Evolutionary conservation across 2,888 invertebrate genomes (phyloP), one percentile per base, ranked within the genome.

Genomic region (Cryptocheilus praepositus): DNA sequence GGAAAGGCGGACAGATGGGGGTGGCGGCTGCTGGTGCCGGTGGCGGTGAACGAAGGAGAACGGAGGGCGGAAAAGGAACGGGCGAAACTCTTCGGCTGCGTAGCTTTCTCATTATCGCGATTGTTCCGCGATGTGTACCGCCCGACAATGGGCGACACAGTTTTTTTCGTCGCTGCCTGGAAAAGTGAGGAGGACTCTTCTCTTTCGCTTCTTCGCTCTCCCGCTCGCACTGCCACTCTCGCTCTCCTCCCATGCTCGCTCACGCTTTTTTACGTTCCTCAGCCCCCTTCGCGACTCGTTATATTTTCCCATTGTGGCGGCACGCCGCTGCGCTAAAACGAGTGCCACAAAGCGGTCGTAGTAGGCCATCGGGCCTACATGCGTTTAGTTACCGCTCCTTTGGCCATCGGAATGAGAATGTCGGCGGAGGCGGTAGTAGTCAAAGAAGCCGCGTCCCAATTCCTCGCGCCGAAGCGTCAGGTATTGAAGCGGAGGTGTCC

Each of bases 91-190:
- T 83, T 84, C 77, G 79, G 74, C 80, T 83, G 83, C 84, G 85
- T 84, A 81, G 85, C 82, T 86, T 86, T 86, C 82, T 86, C 86
- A 87, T 87, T 87, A 87, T 85, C 81, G 71, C 83, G 83, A 85
- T 87, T 87, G 85, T 86, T 85, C 79, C 77, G 76, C 79, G 73
- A 79, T 79, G 76, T 80, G 76, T 81, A 83, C 75, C 76, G 77
- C 76, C 74, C 81, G 76, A 85, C 85, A 85, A 85, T 83, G 76
- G 79, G 61, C 81, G 85, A 85, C 84, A 84, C 80, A 85, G 80
- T 83, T 84, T 84, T 49, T 85, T 85, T 82, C 79, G 73, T 79
- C 73, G 77, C 72, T 18, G 64, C 60, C 66, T 55, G 46, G 65
- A 65, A 71, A 74, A 71, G 69, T 69, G 66, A 64, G 64, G 61